A percentile compares a stretch with the other conserved stretches of the same genome.
Evolutionary conservation across 2,113 vertebrate species (phyloP).

Genomic region (Diphyllodes magnificus): DNA sequence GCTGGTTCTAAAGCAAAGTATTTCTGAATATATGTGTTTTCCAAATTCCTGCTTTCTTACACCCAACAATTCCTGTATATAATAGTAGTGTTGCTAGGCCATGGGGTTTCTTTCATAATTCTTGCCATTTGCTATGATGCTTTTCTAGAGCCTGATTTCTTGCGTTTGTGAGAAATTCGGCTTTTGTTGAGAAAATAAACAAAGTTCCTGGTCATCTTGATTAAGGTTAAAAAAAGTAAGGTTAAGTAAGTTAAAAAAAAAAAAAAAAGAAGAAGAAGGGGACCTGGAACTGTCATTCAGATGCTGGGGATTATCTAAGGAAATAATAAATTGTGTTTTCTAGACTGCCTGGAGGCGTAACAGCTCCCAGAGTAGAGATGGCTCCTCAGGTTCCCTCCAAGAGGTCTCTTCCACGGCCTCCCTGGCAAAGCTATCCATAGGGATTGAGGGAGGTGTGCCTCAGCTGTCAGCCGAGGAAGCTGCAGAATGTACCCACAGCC

Average conservation of each 20-base stretch:
- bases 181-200: not conserved
- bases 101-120: not conserved
- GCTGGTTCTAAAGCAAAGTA: not conserved
- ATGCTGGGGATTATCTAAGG: not conserved
- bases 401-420: not conserved
- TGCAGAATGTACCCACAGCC: no score
- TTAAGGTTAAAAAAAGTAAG: not conserved
- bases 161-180: not conserved
- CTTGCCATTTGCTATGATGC: not conserved
- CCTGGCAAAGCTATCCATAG: not conserved
- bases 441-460: not conserved
- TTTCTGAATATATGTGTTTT: not conserved
- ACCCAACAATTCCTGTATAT: not conserved
- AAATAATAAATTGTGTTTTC: not conserved
- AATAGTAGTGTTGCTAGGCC: not conserved
- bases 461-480: not conserved
- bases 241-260: not conserved
- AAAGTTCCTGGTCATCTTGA: not conserved
- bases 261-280: not conserved
- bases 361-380: not conserved
- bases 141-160: not conserved
- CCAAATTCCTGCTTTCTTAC: not conserved
- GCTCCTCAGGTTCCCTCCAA: not conserved
- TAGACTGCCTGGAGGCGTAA: not conserved
- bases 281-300: accelerated